Conservation (phyloP, 2,113 vertebrate genomes). For the Echinops telfairi region DNA sequence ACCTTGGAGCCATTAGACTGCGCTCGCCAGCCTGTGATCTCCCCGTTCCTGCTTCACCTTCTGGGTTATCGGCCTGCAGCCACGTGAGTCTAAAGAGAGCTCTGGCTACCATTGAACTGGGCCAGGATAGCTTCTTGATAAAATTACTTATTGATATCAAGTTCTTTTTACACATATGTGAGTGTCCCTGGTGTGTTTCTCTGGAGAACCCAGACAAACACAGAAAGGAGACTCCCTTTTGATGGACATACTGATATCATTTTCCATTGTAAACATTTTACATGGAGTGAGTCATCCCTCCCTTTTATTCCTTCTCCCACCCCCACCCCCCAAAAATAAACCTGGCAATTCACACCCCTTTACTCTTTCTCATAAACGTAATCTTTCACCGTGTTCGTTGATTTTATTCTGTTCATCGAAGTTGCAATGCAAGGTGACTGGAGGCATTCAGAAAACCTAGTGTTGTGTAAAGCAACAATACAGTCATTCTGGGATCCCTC, state of each 20-base stretch:
- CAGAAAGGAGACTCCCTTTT: background rate
- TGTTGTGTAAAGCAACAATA: background rate
- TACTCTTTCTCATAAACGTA: background rate
- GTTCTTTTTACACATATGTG: no score
- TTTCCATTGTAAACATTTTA: slow-evolving; percentile 17
- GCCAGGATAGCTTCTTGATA: no score
- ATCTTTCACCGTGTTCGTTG: background rate
- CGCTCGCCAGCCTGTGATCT: no score
- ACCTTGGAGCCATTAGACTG: no score
- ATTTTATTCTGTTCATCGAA: slow-evolving; percentile 7
- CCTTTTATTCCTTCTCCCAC: background rate
- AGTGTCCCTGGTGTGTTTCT: no score
- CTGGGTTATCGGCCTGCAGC: no score
- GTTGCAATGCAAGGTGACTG: background rate
- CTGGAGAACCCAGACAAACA: no score
- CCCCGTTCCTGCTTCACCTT: no score
- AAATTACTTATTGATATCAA: no score
- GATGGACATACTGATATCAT: background rate
- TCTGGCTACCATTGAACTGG: no score
- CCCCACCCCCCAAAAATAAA: background rate
- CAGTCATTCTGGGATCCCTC: background rate
- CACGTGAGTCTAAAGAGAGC: no score
- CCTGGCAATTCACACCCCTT: background rate
- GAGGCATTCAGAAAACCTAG: background rate
- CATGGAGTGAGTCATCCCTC: background rate